Evolutionary conservation across 2,888 invertebrate species (phyloP), one percentile per base, ranked within the genome.

Genomic region (Eucriotettix oculatus): DNA sequence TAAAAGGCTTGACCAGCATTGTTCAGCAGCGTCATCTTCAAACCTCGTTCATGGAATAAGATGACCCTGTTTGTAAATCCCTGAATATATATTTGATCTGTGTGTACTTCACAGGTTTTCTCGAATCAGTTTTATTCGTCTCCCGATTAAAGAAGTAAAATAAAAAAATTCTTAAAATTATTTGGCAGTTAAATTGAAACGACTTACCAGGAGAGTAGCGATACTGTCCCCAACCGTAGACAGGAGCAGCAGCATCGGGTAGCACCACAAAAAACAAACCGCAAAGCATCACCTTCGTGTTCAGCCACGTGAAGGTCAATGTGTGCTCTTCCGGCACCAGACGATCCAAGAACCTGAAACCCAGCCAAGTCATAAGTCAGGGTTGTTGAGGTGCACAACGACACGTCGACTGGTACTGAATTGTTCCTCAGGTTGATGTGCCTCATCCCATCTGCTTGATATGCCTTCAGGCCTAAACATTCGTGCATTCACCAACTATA

Each of bases 261-360:
- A 58, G 16, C 10, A 58, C 42, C 1, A 58, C 42, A 16, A 58
- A 58, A 42, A 58, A 53, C 10, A 58, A 16, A 9, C 58, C 58
- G 12, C n/a, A 42, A n/a, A 53, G 58, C 10, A 58, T 58, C 1
- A 58, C 58, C 16, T 42, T 53, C 0, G 58, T 58, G 52, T 58
- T 58, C 10, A 58, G n/a, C 58, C 58, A 58, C 12, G 58, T 53
- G 58, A 58, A 58, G 5, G 58, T 58, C 42, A 58, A 52, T 17
- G 52, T 53, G 17, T 58, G 58, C 12, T 58, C 58, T n/a, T 58
- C 58, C 2, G 58, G 58, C 16, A 52, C 41, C 58, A 53, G 14
- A 17, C 16, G 53, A 42, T 58, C 53, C 16, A 58, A 17, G 16
- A 58, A 58, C 10, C 58, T 58, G n/a, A 10, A 56, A 56, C 11